Evolutionary conservation across 2,888 invertebrate genomes (phyloP).

Genomic region (Ernsta delagoae): DNA sequence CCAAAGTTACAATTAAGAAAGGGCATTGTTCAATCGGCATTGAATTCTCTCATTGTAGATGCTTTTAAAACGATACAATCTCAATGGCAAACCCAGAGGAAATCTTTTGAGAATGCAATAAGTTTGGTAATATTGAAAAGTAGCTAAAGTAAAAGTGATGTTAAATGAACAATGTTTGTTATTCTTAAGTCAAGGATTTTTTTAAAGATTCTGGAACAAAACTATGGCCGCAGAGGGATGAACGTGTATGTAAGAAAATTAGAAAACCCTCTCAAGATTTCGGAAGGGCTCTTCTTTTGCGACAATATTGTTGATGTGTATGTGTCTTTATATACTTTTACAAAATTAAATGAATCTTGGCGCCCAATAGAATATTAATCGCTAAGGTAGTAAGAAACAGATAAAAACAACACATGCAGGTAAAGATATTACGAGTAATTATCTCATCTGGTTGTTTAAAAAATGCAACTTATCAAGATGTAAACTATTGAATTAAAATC

Average conservation of each 20-base stretch:
- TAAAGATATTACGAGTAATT: too few species aligned
- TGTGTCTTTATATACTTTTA: conserved; percentile 45
- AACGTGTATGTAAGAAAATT: conserved; percentile 55
- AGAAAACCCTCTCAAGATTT: conserved; percentile 45
- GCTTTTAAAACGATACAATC: conserved; percentile 42
- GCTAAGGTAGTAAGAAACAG: too few species aligned
- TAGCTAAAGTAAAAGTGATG: background rate
- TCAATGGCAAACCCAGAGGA: conserved; percentile 52
- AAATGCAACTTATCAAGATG: background rate
- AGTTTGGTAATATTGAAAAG: conserved; percentile 46
- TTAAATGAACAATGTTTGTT: background rate
- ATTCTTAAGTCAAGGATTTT: background rate
- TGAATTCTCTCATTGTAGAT: conserved; percentile 47
- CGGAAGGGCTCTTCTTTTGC: conserved; percentile 54
- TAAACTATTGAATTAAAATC: background rate
- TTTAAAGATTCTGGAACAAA: conserved; percentile 59
- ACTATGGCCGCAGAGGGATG: conserved; percentile 54
- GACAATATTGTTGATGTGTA: conserved; percentile 64
- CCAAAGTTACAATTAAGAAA: too few species aligned
- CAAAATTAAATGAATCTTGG: background rate
- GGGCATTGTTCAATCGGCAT: too few species aligned
- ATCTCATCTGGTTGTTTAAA: too few species aligned
- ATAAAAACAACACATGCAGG: too few species aligned
- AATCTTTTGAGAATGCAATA: conserved; percentile 53
- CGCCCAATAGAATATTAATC: background rate